Base-by-base conservation (phyloP, 2,113 vertebrate species). In the Pandion haliaetus region DNA sequence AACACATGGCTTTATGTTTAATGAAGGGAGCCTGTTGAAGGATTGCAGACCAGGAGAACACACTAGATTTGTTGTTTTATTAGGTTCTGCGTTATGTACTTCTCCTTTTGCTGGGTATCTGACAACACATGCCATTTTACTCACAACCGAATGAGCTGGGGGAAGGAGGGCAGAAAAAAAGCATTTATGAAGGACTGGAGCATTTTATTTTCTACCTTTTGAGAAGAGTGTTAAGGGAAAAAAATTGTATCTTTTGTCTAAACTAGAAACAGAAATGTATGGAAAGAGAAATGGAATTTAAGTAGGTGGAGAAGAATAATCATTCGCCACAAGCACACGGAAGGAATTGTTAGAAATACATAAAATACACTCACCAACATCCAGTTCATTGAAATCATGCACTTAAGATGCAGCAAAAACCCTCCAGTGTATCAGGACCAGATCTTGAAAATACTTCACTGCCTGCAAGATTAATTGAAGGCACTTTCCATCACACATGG, bases 61-160 rank as follows among this genome's bases (percentile, higher is more conserved):
- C 74, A 77, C 44, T 86, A 72, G 92, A 89, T 70, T 90, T 92
- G 90, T 95, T 95, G 74, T 91, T 97, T 96, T 95, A 95, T 97
- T 95, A 91, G 86, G 74, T 82, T 95, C 95, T 95, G 96, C 57
- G 67, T 87, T 82, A 82, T 86, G 69, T 93, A 82, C 81, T 88
- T 91, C 63, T 90, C 52, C 52, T 95, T 87, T 93, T 79, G 67
- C 77, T 85, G 62, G 12, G 40, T 88, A 91, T 84, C 79, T 92
- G 73, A 93, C 88, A 94, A 93, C 34, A 52, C 29, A 57, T 36
- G 44, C 79, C 87, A 74, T 92, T 90, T 78, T 59, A 82, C 50
- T 84, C 7, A 5, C 44, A 91, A 57, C 54, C 11, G 26, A 94
- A 86, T 66, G 73, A 61, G 78, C 70, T 72, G 24, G 32, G 70